Percentiles rank a stretch among this genome's conserved stretches.
These are phyloP conservation scores for Petrosia ficiformis DNA, from an alignment of 37 sponge, comb jelly and placozoan genomes.

Conservation along the genomic window DNA sequence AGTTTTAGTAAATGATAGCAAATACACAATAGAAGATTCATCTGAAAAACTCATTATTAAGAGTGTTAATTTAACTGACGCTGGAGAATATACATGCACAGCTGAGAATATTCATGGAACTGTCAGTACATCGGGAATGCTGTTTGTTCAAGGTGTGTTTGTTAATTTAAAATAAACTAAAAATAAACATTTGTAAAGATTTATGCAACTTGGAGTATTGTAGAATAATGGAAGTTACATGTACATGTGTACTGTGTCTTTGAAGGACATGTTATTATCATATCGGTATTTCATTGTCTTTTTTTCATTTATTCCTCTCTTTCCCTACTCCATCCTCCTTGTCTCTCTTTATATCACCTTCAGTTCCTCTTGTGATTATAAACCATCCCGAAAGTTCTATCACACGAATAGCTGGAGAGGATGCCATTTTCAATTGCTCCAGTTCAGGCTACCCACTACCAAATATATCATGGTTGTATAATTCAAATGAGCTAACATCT, in stretches of 20 bases:
- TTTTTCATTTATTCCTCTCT: too few relatives aligned
- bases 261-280: too few relatives aligned
- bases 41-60: not conserved
- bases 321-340: too few relatives aligned
- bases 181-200: too few relatives aligned
- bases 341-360: not conserved
- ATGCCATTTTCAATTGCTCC: not conserved
- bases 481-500: not conserved
- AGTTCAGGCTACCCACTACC: not conserved
- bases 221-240: too few relatives aligned
- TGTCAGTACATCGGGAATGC: not conserved
- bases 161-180: not conserved
- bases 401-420: slow-evolving; percentile 3
- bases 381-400: not conserved
- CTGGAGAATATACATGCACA: not conserved
- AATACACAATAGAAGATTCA: not conserved
- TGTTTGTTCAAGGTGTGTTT: not conserved
- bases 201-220: too few relatives aligned
- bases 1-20: not conserved
- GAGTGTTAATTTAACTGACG: not conserved
- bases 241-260: too few relatives aligned
- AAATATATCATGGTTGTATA: not conserved
- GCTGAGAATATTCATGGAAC: not conserved
- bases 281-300: too few relatives aligned
- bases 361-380: not conserved